These are phyloP conservation scores for Schizaphis graminum DNA, from an alignment of 2,888 invertebrate genomes.

Conservation along the genomic window DNA sequence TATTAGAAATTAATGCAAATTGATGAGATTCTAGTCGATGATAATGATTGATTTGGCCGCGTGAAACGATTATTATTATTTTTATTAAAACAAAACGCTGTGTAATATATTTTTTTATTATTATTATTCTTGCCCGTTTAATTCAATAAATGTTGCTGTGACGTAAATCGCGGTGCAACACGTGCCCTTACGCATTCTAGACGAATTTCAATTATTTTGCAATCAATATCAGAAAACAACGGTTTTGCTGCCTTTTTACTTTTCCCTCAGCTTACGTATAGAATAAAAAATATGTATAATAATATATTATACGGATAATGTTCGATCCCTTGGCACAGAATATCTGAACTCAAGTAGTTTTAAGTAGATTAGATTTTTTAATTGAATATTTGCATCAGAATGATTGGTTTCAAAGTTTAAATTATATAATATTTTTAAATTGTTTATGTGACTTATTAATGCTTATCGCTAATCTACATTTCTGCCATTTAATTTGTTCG, in stretches of 20 bases:
- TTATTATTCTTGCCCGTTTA: neutral
- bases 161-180: neutral
- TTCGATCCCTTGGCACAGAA: neutral
- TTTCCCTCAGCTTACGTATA: neutral
- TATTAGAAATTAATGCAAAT: constrained; percentile 45
- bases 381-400: neutral
- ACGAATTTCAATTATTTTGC: neutral
- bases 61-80: neutral
- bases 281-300: neutral
- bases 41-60: neutral
- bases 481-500: neutral
- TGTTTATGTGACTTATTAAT: neutral
- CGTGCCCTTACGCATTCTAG: neutral
- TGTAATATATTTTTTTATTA: neutral
- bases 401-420: neutral
- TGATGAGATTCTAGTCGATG: constrained; percentile 1
- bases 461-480: neutral
- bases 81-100: neutral
- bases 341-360: neutral
- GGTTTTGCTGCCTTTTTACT: neutral
- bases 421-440: neutral
- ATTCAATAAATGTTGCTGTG: neutral
- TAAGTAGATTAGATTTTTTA: neutral
- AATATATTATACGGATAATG: neutral
- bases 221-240: neutral